These are phyloP conservation scores for Petromus typicus DNA, from an alignment of 2,113 vertebrate species.

Conservation along the genomic window DNA sequence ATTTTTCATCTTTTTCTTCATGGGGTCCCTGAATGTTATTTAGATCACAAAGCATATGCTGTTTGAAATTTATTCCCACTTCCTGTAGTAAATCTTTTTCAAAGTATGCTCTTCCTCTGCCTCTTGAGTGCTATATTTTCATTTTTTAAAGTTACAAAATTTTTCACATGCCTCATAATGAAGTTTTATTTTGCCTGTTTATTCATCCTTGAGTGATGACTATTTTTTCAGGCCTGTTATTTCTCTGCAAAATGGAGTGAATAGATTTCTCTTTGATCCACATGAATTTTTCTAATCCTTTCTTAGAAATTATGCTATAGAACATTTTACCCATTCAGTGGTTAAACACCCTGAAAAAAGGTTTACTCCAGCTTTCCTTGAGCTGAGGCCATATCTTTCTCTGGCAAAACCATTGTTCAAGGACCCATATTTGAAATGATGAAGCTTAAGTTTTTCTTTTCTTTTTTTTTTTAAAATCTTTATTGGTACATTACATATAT, in stretches of 20 bases:
- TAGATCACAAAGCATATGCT: conserved; percentile 78
- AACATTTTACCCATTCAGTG: neutral
- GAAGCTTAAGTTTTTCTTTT: neutral
- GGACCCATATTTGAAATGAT: neutral
- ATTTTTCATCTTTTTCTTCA: conserved; percentile 72
- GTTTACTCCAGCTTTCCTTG: neutral
- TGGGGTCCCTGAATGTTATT: conserved; percentile 67
- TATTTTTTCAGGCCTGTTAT: conserved; percentile 70
- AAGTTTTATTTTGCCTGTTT: conserved; percentile 73
- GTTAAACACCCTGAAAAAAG: neutral
- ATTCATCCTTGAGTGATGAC: conserved; percentile 68
- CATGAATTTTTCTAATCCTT: neutral
- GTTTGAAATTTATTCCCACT: conserved; percentile 72
- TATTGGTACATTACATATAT: no score
- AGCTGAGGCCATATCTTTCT: neutral
- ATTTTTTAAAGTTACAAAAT: conserved; percentile 75
- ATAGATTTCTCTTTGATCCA: conserved; percentile 23
- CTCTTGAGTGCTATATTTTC: conserved; percentile 75
- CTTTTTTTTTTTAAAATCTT: no score
- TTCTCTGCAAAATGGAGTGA: conserved; percentile 60
- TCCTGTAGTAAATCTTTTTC: conserved; percentile 75
- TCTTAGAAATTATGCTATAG: neutral
- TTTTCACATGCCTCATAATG: conserved; percentile 69
- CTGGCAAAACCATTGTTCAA: neutral
- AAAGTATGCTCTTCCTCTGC: conserved; percentile 62